Evolutionary conservation across 1,140 invertebrate genomes (phyloP), one percentile per base, ranked within the genome.

Genomic region (Linepithema humile): DNA sequence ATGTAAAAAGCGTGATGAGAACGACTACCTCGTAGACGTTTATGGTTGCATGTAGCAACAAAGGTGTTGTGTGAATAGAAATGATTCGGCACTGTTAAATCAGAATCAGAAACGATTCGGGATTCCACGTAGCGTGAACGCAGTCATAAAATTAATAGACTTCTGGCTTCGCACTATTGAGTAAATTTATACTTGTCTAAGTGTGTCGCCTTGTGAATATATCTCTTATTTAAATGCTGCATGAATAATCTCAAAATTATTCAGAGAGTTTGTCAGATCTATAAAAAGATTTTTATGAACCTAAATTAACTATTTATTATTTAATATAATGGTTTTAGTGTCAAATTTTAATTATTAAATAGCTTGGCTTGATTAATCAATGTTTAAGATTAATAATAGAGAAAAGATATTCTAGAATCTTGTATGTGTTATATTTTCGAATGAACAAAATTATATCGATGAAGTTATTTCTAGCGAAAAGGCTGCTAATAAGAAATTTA

Each of bases 1-100:
- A 60, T 72, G 29, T 88, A 88, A 88, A 88, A 86, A 82, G 45
- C 70, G 35, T 26, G 75, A 88, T 74, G 40, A 62, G 43, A n/a
- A n/a, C 15, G 78, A 65, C 85, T 62, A 85, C 87, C 87, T 70
- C 45, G 23, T 72, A n/a, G 38, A 26, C 48, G 32, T 73, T 64
- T 73, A 35, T 38, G 26, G n/a, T 75, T 53, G 15, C 3, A 20
- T 20, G 20, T 15, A 45, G 12, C 50, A 40, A 73, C 26, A 82
- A 74, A 82, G 40, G 9, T 60, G 29, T 82, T 60, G 50, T 29
- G 15, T 45, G 40, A 62, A 82, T 20, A 60, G n/a, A 48, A 50
- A 15, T n/a, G 67, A 69, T 55, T 80, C 53, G 50, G 57, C 20
- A n/a, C n/a, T n/a, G 23, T 50, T 5, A 38, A 53, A 80, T 40